A percentile compares a stretch with the other conserved stretches of the same genome.
These are phyloP conservation scores for Hemiprocne comata DNA, from an alignment of 2,113 vertebrate species.

Conservation along the genomic window DNA sequence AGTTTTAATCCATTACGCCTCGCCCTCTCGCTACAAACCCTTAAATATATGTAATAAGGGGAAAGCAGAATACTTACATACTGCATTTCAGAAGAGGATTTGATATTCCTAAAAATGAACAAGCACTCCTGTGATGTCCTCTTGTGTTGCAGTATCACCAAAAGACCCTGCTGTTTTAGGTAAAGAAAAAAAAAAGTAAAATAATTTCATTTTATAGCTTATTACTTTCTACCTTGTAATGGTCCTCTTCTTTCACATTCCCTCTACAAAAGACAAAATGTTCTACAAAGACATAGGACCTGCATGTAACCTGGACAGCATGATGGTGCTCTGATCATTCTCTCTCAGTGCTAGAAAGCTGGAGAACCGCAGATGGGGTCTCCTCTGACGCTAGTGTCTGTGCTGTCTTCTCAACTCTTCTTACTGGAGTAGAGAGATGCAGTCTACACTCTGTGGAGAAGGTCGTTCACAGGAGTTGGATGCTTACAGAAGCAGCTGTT, in stretches of 20 bases:
- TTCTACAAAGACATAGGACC: neutral
- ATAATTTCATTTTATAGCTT: neutral
- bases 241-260: neutral
- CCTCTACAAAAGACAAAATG: neutral
- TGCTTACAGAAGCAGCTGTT: neutral
- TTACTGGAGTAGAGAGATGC: neutral
- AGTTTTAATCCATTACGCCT: too few species aligned
- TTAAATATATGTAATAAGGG: neutral
- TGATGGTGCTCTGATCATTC: neutral
- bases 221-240: neutral
- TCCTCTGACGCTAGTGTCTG: rapidly evolving
- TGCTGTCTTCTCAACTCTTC: neutral
- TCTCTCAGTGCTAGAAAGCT: neutral
- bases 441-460: neutral
- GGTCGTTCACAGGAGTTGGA: neutral
- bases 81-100: neutral
- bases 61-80: neutral
- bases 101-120: neutral
- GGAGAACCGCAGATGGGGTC: neutral
- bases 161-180: neutral
- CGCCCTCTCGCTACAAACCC: too few species aligned
- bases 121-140: neutral
- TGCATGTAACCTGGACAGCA: neutral
- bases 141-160: neutral
- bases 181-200: neutral